Evolutionary conservation across 2,113 vertebrate genomes (phyloP), one percentile per base, ranked within the genome.

Genomic region (Prunella fulvescens): DNA sequence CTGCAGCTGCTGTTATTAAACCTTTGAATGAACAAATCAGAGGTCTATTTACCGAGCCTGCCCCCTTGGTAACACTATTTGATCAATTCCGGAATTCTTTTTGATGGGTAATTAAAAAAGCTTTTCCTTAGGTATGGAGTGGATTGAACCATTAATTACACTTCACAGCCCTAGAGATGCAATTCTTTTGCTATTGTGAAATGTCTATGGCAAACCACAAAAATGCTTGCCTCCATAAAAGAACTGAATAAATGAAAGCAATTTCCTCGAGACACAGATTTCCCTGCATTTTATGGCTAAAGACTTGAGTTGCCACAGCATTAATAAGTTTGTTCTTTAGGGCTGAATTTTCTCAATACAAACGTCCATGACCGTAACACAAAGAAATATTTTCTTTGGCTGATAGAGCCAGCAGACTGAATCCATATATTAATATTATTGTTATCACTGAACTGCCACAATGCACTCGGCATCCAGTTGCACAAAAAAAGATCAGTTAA

Each of bases 91-190:
- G 89, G 82, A 92, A 95, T 90, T 70, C 82, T 94, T 94, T 94
- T 77, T 96, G 95, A 97, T 95, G 85, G 89, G 86, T 94, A 97
- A 97, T 96, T 96, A 96, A 95, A 96, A 96, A 96, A 85, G 70
- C 77, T 93, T 93, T 95, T 97, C 88, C 92, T 95, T 88, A 97
- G 88, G 78, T 95, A 66, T 25, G 88, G 80, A 69, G 65, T 16
- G 47, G 88, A 91, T 78, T 50, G 83, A 89, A 93, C 66, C 90
- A 61, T 96, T 97, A 97, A 96, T 97, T 97, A 97, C 88, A 92
- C 70, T 92, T 57, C 93, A 71, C 84, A 80, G 81, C 90, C 86
- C 86, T 23, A 64, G 92, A 96, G 95, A 97, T 82, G 88, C 88
- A 95, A 96, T 97, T 87, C 90, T 91, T 96, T 51, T 48, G 47